phyloP scores from a whole-genome alignment of 2,113 vertebrate species.

The Brachyhypopomus occidentalis region DNA sequence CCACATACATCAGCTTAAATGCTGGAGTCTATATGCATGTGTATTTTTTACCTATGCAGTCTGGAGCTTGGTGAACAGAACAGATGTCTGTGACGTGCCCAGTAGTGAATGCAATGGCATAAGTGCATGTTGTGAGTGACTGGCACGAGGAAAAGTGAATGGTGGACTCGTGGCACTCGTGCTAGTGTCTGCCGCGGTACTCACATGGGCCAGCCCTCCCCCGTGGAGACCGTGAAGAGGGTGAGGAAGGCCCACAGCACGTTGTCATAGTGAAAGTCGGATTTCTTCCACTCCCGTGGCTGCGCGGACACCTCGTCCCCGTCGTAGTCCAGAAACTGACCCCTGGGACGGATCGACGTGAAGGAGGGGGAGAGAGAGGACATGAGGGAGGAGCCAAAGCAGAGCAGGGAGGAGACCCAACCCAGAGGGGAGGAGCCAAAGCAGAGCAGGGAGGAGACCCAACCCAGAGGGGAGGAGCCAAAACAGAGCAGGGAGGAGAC shows the following conservation, averaged over 20 bases:
- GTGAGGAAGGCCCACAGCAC: conserved; percentile 98
- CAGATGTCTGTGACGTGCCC: background rate
- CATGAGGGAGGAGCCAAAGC: too few species aligned
- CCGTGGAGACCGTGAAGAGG: conserved; percentile 95
- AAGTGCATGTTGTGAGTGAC: background rate
- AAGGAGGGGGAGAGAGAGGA: background rate
- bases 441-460: too few species aligned
- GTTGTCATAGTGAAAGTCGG: conserved; percentile 96
- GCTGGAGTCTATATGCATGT: background rate
- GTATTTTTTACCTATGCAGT: background rate
- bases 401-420: too few species aligned
- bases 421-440: too few species aligned
- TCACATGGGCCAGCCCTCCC: conserved; percentile 97
- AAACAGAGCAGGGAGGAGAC: too few species aligned
- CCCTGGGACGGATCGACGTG: conserved; percentile 70
- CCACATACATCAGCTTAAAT: background rate
- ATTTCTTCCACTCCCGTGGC: conserved; percentile 91
- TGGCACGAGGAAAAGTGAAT: background rate
- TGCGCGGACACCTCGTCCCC: conserved; percentile 84
- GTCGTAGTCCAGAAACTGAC: conserved; percentile 92
- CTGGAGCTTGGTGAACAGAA: background rate
- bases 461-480: too few species aligned
- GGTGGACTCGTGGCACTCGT: background rate
- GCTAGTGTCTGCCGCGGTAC: conserved; percentile 60
- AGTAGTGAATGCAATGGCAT: background rate